Evolutionary conservation across 2,113 vertebrate species (phyloP).

Genomic region (Gymnorhina tibicen): DNA sequence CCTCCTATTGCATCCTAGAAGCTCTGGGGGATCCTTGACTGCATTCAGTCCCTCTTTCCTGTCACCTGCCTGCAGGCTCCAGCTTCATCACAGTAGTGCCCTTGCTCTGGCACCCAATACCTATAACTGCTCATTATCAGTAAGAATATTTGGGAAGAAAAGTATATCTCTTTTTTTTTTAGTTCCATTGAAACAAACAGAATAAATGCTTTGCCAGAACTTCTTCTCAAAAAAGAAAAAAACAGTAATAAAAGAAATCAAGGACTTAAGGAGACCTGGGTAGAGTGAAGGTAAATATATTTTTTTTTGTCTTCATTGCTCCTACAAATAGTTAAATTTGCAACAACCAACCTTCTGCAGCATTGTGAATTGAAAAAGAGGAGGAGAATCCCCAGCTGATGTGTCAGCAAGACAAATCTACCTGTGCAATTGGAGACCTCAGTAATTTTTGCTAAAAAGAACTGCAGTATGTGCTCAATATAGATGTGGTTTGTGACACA

Average conservation of each 20-base stretch:
- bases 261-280: not conserved
- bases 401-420: not conserved
- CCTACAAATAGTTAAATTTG: not conserved
- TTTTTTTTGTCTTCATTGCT: not conserved
- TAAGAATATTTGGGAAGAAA: not conserved
- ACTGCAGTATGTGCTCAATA: not conserved
- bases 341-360: not conserved
- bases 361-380: not conserved
- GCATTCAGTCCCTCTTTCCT: not conserved
- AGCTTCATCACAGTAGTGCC: not conserved
- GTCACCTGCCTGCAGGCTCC: not conserved
- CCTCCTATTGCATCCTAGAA: rapidly evolving
- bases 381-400: not conserved
- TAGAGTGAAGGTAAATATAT: not conserved
- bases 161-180: not conserved
- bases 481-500: not conserved
- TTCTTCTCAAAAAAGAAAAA: not conserved
- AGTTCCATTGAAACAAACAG: not conserved
- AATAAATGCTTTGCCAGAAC: not conserved
- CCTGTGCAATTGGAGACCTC: not conserved
- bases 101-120: not conserved
- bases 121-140: not conserved
- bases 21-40: not conserved
- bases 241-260: not conserved
- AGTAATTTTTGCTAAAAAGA: not conserved